Base-by-base conservation (phyloP, 1,140 invertebrate genomes). In the Coelopa frigida region DNA sequence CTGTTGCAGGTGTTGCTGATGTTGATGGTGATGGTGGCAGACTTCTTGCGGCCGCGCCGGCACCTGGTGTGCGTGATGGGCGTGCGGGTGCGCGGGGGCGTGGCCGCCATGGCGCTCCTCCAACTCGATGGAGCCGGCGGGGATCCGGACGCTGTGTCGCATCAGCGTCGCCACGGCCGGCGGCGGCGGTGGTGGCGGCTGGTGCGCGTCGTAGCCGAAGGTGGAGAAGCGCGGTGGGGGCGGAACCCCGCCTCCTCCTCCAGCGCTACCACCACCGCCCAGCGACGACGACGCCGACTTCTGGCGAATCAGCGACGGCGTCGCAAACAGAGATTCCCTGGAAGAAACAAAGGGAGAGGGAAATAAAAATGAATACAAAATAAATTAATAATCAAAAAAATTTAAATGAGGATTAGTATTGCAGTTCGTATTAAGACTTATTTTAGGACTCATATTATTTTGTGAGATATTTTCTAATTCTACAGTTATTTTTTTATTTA, bases 291-390 rank as follows among this genome's bases (percentile, higher is more conserved):
- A 56, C 50, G 53, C 57, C 31, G 64, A 67, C 57, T 62, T 68
- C 44, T 62, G 61, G 51, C 61, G 56, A 57, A 64, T 61, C 55
- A 64, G 50, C 26, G 59, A 59, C 45, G 41, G 57, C 52, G 55
- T 66, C 38, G 58, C 61, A 56, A 68, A 69, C 48, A 69, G 53
- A 44, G 66, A 69, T 50, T 69, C 66, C 48, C 66, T 69, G 52
- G 14, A 32, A 41, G 23, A 35, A 5, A 24, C 3, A 24, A 26
- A 41, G 3, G 22, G 15, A 14, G 18, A 38, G 36, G 22, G 15
- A 38, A 38, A 5, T 5, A 38, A n/a, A n/a, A n/a, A n/a, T n/a
- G n/a, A n/a, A n/a, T n/a, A n/a, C n/a, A n/a, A n/a, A n/a, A n/a
- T n/a, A n/a, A n/a, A n/a, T n/a, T n/a, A n/a, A n/a, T n/a, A n/a